Base-by-base conservation (phyloP, 2,888 invertebrate genomes). In the Euphydryas editha region DNA sequence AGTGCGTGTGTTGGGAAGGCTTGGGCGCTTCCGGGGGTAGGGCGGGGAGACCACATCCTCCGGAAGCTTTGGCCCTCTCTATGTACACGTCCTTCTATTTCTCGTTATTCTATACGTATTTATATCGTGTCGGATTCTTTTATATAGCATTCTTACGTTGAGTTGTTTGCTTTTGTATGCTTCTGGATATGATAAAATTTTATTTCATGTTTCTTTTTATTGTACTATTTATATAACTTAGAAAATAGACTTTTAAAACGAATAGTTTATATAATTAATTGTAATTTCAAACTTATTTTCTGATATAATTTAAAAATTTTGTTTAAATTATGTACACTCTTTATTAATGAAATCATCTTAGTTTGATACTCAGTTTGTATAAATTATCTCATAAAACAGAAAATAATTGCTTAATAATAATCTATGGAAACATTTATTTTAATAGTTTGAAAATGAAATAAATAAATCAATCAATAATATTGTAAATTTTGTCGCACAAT, bases 21-120 rank as follows among this genome's bases (percentile, higher is more conserved):
- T 83, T 80, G 81, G 80, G 74, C 69, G 77, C 84, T 83, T 87
- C 87, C 89, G 85, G 83, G 73, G 76, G 61, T 72, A 73, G 75
- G 76, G 73, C 62, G 72, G 78, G 76, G 74, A 76, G 72, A 77
- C 89, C 89, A 87, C 90, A 88, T 90, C 91, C 90, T 87, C 72
- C 89, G 90, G 90, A 90, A 82, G 84, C 80, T 81, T 77, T 75
- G 72, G 74, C 79, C 81, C 73, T 69, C 72, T 75, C 69, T 73
- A 75, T 73, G 70, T 73, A 75, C 73, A 72, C 72, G 70, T 72
- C 65, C 72, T 75, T 75, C 71, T 81, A 81, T 82, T 83, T 82
- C 83, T 83, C 82, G 70, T 68, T 72, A 62, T 62, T 72, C 68
- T 39, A 39, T 63, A 62, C 62, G 37, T 57, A 55, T 63, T 67